These are phyloP conservation scores for Colletes gigas DNA, from an alignment of 1,140 invertebrate genomes.

Conservation along the genomic window DNA sequence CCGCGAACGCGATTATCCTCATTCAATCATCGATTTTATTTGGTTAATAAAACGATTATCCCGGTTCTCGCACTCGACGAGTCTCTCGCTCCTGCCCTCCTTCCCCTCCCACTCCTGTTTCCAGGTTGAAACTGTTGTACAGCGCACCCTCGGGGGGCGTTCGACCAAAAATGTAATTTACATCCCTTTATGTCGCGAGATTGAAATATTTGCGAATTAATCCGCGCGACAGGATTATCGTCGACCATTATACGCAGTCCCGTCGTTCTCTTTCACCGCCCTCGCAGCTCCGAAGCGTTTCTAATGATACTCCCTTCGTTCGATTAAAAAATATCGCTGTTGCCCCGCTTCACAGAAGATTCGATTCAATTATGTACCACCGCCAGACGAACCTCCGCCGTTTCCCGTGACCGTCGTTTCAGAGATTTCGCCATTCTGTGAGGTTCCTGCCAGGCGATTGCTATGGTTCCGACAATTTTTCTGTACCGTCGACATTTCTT, in stretches of 20 bases:
- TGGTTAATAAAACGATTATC: constrained; percentile 82
- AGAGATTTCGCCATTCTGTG: neutral
- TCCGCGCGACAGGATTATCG: constrained; percentile 75
- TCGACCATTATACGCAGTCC: constrained; percentile 70
- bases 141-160: constrained; percentile 67
- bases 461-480: too few species aligned
- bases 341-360: constrained; percentile 68
- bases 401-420: constrained; percentile 5
- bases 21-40: constrained; percentile 79
- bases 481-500: too few species aligned
- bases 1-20: constrained; percentile 72
- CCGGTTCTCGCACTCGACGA: constrained; percentile 58
- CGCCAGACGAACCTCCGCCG: constrained; percentile 30
- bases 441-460: neutral
- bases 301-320: constrained; percentile 75
- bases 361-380: constrained; percentile 67
- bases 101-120: neutral
- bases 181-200: constrained; percentile 80
- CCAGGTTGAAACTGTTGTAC: constrained; percentile 55
- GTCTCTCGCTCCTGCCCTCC: neutral
- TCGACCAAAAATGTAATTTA: constrained; percentile 82
- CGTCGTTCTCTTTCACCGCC: constrained; percentile 57
- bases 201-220: constrained; percentile 80
- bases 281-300: constrained; percentile 58
- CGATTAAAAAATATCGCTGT: constrained; percentile 75